A percentile compares a stretch with the other conserved stretches of the same genome.
These are phyloP conservation scores for Mythimna loreyi DNA, from an alignment of 2,888 invertebrate species.

Conservation along the genomic window DNA sequence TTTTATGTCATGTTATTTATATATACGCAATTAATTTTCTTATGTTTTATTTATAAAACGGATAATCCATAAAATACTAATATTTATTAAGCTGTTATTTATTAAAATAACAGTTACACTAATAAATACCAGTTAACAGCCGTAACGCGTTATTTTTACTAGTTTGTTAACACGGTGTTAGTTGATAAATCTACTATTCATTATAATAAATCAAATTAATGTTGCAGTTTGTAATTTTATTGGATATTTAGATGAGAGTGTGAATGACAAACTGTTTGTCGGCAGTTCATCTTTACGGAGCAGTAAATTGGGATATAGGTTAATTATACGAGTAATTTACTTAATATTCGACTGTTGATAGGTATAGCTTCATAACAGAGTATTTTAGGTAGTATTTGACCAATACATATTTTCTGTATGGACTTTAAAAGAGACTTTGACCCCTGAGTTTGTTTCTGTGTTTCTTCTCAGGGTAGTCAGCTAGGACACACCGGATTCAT, in stretches of 20 bases:
- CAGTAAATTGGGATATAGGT: conserved; percentile 29
- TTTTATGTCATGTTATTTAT: too few relatives aligned
- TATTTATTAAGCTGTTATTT: conserved; percentile 8
- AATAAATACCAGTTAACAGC: conserved; percentile 37
- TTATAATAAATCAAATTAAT: conserved; percentile 44
- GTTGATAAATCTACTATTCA: conserved; percentile 46
- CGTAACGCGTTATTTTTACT: conserved; percentile 46
- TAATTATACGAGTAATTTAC: conserved; percentile 12
- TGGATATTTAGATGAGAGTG: conserved; percentile 12
- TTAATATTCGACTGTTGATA: conserved; percentile 5
- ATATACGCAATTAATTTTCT: too few relatives aligned
- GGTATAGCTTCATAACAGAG: too few relatives aligned
- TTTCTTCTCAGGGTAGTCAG: too few relatives aligned
- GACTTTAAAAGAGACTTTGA: too few relatives aligned
- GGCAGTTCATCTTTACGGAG: conserved; percentile 19
- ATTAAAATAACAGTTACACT: conserved; percentile 8
- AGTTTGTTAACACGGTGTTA: conserved; percentile 30
- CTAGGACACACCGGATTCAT: too few relatives aligned
- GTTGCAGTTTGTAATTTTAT: conserved; percentile 35
- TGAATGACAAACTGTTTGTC: conserved; percentile 14
- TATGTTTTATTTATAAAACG: too few relatives aligned
- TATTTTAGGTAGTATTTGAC: too few relatives aligned
- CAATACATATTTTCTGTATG: too few relatives aligned
- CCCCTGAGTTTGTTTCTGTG: too few relatives aligned
- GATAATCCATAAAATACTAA: background rate